A percentile compares a stretch with the other conserved stretches of the same genome.
phyloP scores from a whole-genome alignment of 2,797 vertebrate species.

The Phrynocephalus guinanensis region DNA sequence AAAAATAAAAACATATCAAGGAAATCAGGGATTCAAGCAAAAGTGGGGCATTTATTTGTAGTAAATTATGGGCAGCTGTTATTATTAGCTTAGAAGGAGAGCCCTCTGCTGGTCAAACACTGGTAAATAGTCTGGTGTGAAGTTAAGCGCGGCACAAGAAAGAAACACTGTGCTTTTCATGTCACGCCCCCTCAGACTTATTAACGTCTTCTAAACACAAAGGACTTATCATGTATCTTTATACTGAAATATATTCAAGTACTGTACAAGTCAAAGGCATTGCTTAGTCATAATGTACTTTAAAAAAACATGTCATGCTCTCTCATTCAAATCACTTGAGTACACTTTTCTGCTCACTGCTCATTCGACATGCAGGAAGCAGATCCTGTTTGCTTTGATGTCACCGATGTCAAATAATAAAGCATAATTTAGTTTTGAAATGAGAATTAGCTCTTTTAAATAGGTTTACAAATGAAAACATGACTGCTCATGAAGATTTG shows the following conservation, averaged over 20 bases:
- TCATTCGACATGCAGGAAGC: not conserved
- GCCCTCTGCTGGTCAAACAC: constrained; percentile 74
- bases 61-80: not conserved
- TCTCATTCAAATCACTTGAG: not conserved
- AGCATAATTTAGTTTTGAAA: too few species aligned
- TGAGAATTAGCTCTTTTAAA: too few species aligned
- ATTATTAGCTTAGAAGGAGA: constrained; percentile 68
- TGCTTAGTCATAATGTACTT: rapidly evolving
- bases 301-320: not conserved
- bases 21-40: not conserved
- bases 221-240: not conserved
- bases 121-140: not conserved
- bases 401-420: too few species aligned
- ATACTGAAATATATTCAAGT: rapidly evolving
- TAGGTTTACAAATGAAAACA: too few species aligned
- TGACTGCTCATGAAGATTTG: too few species aligned
- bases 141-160: not conserved
- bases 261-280: not conserved
- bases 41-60: not conserved
- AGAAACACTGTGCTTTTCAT: not conserved
- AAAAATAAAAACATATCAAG: not conserved
- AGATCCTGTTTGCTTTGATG: not conserved
- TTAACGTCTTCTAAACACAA: not conserved
- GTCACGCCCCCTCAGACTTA: rapidly evolving
- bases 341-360: not conserved